Evolutionary conservation across 2,888 invertebrate species (phyloP), one percentile per base, ranked within the genome.

Genomic region (Eupithecia vulgata): DNA sequence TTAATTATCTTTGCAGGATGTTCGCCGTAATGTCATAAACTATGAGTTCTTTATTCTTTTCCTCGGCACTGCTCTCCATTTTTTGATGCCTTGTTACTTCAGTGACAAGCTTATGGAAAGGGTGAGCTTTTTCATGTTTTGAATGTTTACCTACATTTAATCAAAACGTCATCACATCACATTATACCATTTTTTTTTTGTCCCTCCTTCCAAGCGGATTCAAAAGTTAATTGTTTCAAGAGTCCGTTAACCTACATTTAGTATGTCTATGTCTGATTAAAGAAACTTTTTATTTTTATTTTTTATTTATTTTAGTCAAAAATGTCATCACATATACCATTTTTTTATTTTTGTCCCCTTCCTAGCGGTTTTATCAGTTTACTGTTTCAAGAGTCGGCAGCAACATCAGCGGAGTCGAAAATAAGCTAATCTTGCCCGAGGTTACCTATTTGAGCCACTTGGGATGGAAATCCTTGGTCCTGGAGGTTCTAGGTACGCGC

Each of bases 71-170:
- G 34, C 21, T 59, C 25, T 68, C 4, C 61, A 59, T 57, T 68
- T 68, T 37, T 8, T 68, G 3, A n/a, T 68, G 62, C 57, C 48
- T 48, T 71, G 48, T 42, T 34, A 40, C 67, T 67, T 67, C 25
- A 67, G 71, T 67, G 67, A 67, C 21, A 42, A 59, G 59, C 15
- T 66, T 45, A 66, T 57, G 67, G 71, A 61, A 67, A 67, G 62
- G 65, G 65, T 65, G 40, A 65, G 62, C n/a, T 15, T 15, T 17
- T 30, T 0, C 3, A 30, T 17, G 6, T 25, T 30, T 17, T 30
- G 5, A 8, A 30, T 17, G 6, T 25, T n/a, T 48, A 48, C 17
- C 48, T n/a, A 48, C 8, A 48, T 48, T 48, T 48, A 45, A 6
- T 45, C 45, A 45, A 45, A n/a, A 48, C n/a, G n/a, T n/a, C n/a